Evolutionary conservation across 2,797 vertebrate species (phyloP).

Genomic region (Tragelaphus eurycerus): DNA sequence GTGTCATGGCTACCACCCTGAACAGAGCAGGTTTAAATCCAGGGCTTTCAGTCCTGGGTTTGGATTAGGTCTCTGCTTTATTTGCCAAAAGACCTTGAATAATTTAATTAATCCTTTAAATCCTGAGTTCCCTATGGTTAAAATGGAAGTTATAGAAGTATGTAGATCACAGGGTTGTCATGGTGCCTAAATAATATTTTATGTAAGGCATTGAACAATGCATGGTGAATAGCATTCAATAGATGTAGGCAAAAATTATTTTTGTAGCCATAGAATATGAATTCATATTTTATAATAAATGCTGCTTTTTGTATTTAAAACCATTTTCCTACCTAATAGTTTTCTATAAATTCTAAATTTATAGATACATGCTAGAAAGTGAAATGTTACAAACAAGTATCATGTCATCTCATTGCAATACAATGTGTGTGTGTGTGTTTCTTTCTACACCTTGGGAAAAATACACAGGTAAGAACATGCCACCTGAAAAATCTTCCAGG

Average conservation of each 20-base stretch:
- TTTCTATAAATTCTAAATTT: constrained; percentile 21
- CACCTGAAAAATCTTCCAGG: neutral
- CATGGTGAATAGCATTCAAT: neutral
- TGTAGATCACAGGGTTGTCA: neutral
- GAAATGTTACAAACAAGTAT: neutral
- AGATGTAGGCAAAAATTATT: neutral
- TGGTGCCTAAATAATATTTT: neutral
- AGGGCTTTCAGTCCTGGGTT: neutral
- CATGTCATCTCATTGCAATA: neutral
- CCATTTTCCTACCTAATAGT: neutral
- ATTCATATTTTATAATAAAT: neutral
- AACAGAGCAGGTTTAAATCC: neutral
- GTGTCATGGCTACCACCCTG: neutral
- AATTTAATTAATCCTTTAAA: neutral
- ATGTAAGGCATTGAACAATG: neutral
- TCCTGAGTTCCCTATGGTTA: neutral
- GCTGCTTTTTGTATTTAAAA: constrained; percentile 28
- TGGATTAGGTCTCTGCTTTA: neutral
- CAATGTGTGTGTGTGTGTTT: neutral
- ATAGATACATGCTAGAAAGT: neutral
- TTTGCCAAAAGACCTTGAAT: neutral
- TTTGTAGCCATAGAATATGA: neutral
- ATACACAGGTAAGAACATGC: neutral
- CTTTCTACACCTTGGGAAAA: neutral
- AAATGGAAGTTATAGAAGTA: neutral